phyloP scores from a whole-genome alignment of 2,113 vertebrate species.

The Albula glossodonta region DNA sequence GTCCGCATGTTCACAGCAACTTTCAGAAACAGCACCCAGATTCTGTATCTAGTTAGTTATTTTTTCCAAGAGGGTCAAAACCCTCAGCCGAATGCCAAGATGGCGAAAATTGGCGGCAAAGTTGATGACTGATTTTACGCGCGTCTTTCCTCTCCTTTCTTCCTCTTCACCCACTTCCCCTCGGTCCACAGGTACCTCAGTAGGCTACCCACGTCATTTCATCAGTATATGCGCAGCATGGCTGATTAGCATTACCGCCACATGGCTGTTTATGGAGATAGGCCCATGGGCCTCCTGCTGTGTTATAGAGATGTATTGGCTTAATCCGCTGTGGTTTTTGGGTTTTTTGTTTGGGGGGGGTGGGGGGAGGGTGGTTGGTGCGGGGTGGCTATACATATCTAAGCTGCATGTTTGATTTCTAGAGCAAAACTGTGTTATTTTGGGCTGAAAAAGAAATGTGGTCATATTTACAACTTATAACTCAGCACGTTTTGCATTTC shows the following conservation, averaged over 20 bases:
- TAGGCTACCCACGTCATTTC: background rate
- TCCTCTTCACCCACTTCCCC: background rate
- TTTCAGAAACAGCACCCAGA: no score
- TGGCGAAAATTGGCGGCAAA: background rate
- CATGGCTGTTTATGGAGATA: background rate
- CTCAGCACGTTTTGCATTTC: no score
- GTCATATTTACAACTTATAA: background rate
- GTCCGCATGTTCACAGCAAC: no score
- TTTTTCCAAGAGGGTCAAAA: no score
- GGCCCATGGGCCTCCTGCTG: background rate
- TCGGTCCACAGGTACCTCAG: background rate
- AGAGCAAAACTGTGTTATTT: background rate
- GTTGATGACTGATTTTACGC: background rate
- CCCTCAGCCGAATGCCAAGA: no score
- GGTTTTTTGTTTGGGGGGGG: background rate
- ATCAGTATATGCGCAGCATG: background rate
- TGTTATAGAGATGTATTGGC: background rate
- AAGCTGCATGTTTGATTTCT: background rate
- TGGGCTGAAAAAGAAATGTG: background rate
- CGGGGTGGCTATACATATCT: no score
- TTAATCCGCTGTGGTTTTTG: background rate
- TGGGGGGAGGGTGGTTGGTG: no score
- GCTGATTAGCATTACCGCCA: background rate
- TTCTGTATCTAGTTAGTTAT: no score
- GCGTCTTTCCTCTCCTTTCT: background rate